Base-by-base conservation (phyloP, 2,888 invertebrate species). In the Nipponacmea schrenckii region DNA sequence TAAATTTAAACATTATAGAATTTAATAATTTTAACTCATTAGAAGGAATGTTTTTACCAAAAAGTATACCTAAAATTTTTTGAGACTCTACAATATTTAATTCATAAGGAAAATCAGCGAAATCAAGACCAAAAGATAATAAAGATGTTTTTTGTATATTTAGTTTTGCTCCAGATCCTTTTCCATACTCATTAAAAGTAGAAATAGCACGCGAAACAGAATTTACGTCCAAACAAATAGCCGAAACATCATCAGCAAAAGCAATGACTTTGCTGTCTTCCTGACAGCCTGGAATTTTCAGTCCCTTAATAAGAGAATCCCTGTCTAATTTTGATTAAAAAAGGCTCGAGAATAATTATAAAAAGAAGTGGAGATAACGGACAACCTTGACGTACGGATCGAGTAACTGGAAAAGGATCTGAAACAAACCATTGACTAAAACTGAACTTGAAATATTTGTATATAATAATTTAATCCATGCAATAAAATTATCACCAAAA, bases 331-430 rank as follows among this genome's bases (percentile, higher is more conserved):
- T 72, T 39, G 69, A 64, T 64, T n/a, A n/a, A n/a, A n/a, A n/a
- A n/a, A n/a, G n/a, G n/a, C n/a, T n/a, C n/a, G n/a, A n/a, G n/a
- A n/a, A 67, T 68, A 39, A 77, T 26, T 8, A 76, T 68, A 68
- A 76, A 78, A 17, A 74, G 68, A 26, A 78, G 39, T 12, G 78
- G 75, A 48, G 64, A 71, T 17, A 77, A 56, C 10, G 72, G 64
- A 50, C 78, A 77, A 14, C 77, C 78, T 62, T 78, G 76, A 63
- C 76, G 56, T 10, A 78, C 79, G 17, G 72, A 69, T 12, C 79
- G 39, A n/a, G 67, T 45, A 26, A 79, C 56, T 44, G 67, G 26
- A 48, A 77, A 73, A 14, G 74, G 69, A 7, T 79, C 69, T 1
- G 75, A 76, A 27, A 78, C 75, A 66, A 56, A 48, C 70, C 73